phyloP scores from a whole-genome alignment of 2,888 invertebrate genomes.

The Drosophila kokeensis region DNA sequence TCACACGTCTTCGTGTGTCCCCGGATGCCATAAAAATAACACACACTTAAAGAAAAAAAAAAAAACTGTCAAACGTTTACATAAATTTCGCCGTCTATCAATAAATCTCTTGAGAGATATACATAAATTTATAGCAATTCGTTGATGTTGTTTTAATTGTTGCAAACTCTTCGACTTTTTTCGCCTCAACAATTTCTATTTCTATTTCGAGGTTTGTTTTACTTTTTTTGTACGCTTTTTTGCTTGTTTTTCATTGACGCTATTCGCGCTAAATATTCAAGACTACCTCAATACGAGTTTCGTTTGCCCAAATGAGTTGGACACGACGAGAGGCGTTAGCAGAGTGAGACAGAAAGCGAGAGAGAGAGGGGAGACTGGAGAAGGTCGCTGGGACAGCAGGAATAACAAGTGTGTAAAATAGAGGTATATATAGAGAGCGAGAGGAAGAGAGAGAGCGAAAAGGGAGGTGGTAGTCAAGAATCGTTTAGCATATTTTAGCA shows the following conservation, averaged over 20 bases:
- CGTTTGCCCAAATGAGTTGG: slow-evolving; percentile 70
- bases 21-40: slow-evolving; percentile 19
- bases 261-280: slow-evolving; percentile 60
- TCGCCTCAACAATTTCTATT: slow-evolving; percentile 34
- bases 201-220: slow-evolving; percentile 28
- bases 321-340: not conserved
- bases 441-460: slow-evolving; percentile 7
- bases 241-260: slow-evolving; percentile 33
- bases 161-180: slow-evolving; percentile 7
- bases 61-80: slow-evolving; percentile 58
- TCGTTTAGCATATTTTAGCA: slow-evolving; percentile 76
- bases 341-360: not conserved
- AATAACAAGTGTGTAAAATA: slow-evolving; percentile 41
- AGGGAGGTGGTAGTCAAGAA: slow-evolving; percentile 42
- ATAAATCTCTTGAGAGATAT: slow-evolving; percentile 66
- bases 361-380: slow-evolving; percentile 3
- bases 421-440: slow-evolving; percentile 9
- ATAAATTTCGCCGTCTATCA: slow-evolving; percentile 71
- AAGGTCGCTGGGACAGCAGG: slow-evolving; percentile 25
- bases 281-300: slow-evolving; percentile 80
- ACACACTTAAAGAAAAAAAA: slow-evolving; percentile 5
- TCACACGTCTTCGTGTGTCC: slow-evolving; percentile 57
- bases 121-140: slow-evolving; percentile 56
- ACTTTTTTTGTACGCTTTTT: slow-evolving; percentile 17
- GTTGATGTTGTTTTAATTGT: slow-evolving; percentile 31